phyloP scores from a whole-genome alignment of 1,140 invertebrate genomes.

The Trypoxylus dichotomus region DNA sequence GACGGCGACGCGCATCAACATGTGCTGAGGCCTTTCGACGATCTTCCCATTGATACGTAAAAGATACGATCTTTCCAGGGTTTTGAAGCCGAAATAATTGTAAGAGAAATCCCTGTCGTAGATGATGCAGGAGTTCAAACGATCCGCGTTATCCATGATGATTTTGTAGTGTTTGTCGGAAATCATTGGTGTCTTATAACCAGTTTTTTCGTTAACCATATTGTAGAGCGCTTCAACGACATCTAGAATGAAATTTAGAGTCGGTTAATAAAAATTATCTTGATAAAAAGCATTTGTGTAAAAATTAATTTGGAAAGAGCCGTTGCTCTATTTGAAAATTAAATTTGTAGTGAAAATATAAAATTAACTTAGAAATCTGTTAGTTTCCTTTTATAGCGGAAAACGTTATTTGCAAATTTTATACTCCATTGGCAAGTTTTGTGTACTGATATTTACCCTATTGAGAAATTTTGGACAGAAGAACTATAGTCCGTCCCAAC shows the following conservation, averaged over 20 bases:
- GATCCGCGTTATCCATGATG: slow-evolving; percentile 84
- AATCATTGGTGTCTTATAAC: slow-evolving; percentile 77
- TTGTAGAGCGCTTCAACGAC: slow-evolving; percentile 88
- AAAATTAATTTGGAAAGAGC: too few species aligned
- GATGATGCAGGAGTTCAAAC: slow-evolving; percentile 93
- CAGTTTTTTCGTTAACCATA: slow-evolving; percentile 74
- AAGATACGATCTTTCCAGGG: slow-evolving; percentile 93
- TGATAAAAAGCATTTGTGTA: too few species aligned
- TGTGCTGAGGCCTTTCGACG: slow-evolving; percentile 95
- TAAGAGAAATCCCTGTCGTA: slow-evolving; percentile 97
- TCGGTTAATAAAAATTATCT: too few species aligned
- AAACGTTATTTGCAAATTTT: too few species aligned
- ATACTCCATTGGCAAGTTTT: too few species aligned
- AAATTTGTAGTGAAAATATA: too few species aligned
- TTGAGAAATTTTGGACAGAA: too few species aligned
- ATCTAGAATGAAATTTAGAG: slow-evolving; percentile 64
- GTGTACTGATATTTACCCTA: too few species aligned
- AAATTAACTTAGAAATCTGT: too few species aligned
- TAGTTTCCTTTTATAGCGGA: too few species aligned
- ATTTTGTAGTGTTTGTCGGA: slow-evolving; percentile 82
- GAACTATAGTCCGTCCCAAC: too few species aligned
- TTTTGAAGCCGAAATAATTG: slow-evolving; percentile 99
- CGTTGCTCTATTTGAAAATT: too few species aligned
- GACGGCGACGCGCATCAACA: slow-evolving; percentile 97
- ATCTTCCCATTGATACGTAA: slow-evolving; percentile 93